Base-by-base conservation (phyloP, 2,797 vertebrate species). In the Kryptopterus vitreolus region DNA sequence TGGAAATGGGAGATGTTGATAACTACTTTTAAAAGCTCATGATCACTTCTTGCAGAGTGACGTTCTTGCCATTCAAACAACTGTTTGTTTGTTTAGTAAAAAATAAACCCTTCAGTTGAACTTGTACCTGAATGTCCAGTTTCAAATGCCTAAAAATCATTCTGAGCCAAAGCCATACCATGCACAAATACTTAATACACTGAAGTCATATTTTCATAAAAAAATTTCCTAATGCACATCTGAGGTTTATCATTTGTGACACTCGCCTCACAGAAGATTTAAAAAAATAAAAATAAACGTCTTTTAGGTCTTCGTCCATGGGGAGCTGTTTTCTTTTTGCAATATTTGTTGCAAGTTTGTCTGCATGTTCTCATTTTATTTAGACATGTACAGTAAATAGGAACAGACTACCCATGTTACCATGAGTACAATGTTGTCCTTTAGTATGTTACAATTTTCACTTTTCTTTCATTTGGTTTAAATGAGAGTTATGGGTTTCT, bases 1-100 rank as follows among this genome's bases (percentile, higher is more conserved):
- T 99, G 89, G 98, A 99, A 89, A 97, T 98, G 97, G 97, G 96
- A 0, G 91, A 98, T 0, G 96, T 98, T 1, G 94, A 97, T 0
- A 94, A 93, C 1, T 88, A 87, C 46, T 98, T 99, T 85, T 98
- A 88, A 77, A 88, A 9, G 3, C 15, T 7, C 24, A 24, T 59
- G 0, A 38, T 76, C 48, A 24, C 33, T 22, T 22, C 22, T 5
- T 10, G 24, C 15, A 76, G 31, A 71, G 57, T 77, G 74, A 63
- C 3, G 1, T 0, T 61, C 9, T 26, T 33, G n/a, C 26, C 18
- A 31, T 46, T 57, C 15, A 57, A 43, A 16, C 43, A 77, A 15
- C 38, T 59, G 52, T 68, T 33, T 22, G 52, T 10, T 50, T 33
- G 8, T 62, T 62, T 71, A 29, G 9, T 53, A 6, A 79, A 61